These are phyloP conservation scores for Pyrrhura leucotis DNA, from an alignment of 2,797 vertebrate genomes.

Conservation along the genomic window DNA sequence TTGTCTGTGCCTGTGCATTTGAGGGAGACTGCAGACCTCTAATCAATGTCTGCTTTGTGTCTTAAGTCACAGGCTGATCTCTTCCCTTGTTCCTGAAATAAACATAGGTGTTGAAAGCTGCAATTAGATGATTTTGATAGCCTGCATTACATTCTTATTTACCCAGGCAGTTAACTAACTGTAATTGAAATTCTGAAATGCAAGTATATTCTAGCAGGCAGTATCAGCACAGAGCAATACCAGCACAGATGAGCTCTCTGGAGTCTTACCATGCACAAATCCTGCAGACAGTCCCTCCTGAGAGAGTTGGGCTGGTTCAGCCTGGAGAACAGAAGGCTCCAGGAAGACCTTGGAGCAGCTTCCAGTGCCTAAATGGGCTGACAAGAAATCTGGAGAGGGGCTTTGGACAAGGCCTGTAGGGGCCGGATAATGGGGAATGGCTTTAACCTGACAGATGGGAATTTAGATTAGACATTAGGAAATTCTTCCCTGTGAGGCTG, in stretches of 20 bases:
- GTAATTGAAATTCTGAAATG: not conserved
- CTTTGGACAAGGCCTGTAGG: too few relatives aligned
- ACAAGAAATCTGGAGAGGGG: not conserved
- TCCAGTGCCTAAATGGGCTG: not conserved
- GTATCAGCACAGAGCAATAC: not conserved
- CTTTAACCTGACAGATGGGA: too few relatives aligned
- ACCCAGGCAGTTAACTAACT: not conserved
- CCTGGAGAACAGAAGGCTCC: not conserved
- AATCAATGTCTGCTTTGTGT: not conserved
- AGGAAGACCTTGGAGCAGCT: not conserved
- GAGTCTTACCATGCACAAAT: not conserved
- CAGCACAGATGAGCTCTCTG: not conserved
- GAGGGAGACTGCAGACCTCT: not conserved
- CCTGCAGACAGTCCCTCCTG: not conserved
- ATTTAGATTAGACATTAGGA: too few relatives aligned
- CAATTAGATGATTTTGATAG: not conserved
- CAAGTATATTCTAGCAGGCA: not conserved
- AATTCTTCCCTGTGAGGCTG: not conserved
- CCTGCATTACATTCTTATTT: not conserved
- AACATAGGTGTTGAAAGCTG: not conserved
- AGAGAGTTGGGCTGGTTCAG: not conserved
- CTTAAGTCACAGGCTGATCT: not conserved
- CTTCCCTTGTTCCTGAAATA: not conserved
- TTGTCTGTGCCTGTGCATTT: not conserved
- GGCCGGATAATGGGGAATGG: too few relatives aligned